Conservation (phyloP, 1,140 invertebrate genomes). For the Alviniconcha marisindica region DNA sequence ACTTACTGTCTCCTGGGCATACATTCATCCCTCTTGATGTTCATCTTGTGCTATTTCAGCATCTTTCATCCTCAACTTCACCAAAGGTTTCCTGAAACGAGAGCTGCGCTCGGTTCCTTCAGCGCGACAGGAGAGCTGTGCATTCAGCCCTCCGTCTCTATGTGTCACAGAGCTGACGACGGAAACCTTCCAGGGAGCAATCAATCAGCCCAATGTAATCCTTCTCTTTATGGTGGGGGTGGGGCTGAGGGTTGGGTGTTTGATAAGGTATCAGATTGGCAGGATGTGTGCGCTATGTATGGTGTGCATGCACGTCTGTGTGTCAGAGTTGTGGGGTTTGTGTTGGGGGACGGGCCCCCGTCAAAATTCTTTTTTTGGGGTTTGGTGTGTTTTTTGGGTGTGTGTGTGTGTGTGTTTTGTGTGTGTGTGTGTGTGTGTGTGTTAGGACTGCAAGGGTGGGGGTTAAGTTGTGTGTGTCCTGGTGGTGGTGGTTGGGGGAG, state of each 20-base stretch:
- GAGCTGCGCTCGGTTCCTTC: conserved; percentile 74
- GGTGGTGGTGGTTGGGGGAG: no score
- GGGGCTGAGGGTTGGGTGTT: not conserved
- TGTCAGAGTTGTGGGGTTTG: not conserved
- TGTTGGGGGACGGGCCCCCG: not conserved
- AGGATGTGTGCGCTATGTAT: not conserved
- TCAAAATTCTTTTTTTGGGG: no score
- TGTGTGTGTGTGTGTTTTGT: no score
- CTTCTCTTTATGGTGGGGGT: not conserved
- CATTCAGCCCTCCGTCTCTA: conserved; percentile 58
- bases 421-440: no score
- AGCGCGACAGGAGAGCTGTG: conserved; percentile 31
- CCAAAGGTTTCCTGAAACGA: conserved; percentile 79
- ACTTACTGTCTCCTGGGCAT: no score
- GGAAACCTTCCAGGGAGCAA: conserved; percentile 65
- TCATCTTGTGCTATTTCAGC: conserved; percentile 70
- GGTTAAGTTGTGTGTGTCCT: no score
- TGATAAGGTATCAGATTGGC: not conserved
- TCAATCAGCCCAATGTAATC: conserved; percentile 26
- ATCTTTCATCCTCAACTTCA: conserved; percentile 83
- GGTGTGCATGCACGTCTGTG: not conserved
- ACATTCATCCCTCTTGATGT: no score
- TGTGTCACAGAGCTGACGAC: conserved; percentile 79
- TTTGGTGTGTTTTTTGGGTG: no score
- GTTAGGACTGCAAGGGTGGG: no score